Conservation (phyloP, 1,140 invertebrate genomes). For the Heliconius hewitsoni region DNA sequence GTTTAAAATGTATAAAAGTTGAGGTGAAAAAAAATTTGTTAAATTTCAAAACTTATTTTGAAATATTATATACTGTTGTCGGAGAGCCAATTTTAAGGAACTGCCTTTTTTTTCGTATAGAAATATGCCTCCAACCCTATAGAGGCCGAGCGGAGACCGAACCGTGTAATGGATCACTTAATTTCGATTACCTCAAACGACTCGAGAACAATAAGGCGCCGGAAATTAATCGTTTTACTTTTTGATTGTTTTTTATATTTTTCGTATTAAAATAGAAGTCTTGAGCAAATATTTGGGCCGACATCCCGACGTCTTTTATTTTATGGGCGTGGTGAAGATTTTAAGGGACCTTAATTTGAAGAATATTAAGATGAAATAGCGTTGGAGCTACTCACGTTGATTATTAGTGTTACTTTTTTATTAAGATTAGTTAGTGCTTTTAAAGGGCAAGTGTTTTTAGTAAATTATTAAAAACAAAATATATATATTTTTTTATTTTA, state of each 20-base stretch:
- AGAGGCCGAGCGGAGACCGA: slow-evolving; percentile 46
- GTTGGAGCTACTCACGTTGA: slow-evolving; percentile 1
- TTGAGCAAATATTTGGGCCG: slow-evolving; percentile 12
- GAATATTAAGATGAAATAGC: slow-evolving; percentile 11
- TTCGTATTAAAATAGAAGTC: slow-evolving; percentile 39
- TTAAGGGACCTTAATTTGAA: slow-evolving; percentile 19
- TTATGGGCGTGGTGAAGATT: background rate
- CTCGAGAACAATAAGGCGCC: slow-evolving; percentile 67
- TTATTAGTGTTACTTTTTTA: background rate
- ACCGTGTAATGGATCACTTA: slow-evolving; percentile 78
- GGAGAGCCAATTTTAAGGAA: background rate
- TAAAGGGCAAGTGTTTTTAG: background rate
- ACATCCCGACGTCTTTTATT: slow-evolving; percentile 4
- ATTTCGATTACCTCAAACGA: slow-evolving; percentile 70
- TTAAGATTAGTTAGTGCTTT: background rate
- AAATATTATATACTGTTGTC: no score
- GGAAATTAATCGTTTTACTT: slow-evolving; percentile 75
- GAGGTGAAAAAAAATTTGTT: no score
- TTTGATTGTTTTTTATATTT: slow-evolving; percentile 66
- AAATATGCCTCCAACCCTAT: slow-evolving; percentile 35
- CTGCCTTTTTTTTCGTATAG: background rate
- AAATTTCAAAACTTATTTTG: no score
- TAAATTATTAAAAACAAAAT: background rate
- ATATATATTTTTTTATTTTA: background rate
- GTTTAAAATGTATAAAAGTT: background rate